Percentiles rank a stretch among this genome's conserved stretches.
phyloP scores from a whole-genome alignment of 2,113 vertebrate genomes.

The Delphinus delphis region DNA sequence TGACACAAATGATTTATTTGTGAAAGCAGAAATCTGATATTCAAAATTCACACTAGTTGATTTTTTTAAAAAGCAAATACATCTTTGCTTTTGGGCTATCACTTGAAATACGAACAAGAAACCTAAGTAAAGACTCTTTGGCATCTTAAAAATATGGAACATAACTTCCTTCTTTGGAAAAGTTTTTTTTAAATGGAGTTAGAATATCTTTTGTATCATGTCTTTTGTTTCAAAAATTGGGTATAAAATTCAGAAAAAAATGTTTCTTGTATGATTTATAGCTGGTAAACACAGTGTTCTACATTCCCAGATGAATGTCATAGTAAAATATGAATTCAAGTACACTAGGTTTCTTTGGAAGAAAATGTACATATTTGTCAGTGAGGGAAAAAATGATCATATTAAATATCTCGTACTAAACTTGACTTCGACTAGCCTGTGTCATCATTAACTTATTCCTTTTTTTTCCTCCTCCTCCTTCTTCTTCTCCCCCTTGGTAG shows the following conservation, averaged over 20 bases:
- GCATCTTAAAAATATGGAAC: not conserved
- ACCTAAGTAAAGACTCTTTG: not conserved
- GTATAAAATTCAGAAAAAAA: slow-evolving; percentile 54
- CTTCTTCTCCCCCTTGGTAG: not conserved
- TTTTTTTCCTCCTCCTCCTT: too few species aligned
- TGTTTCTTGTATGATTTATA: slow-evolving; percentile 44
- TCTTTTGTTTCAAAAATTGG: slow-evolving; percentile 57
- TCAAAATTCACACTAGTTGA: slow-evolving; percentile 51
- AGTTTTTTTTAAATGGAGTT: not conserved
- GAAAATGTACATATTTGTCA: slow-evolving; percentile 30
- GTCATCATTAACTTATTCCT: not conserved
- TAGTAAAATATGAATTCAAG: slow-evolving; percentile 47
- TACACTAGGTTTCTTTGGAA: slow-evolving; percentile 31
- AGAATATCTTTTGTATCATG: slow-evolving; percentile 28
- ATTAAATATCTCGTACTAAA: slow-evolving; percentile 1
- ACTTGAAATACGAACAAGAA: slow-evolving; percentile 27
- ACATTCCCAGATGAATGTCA: slow-evolving; percentile 24
- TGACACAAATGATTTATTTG: slow-evolving; percentile 50
- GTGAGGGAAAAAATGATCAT: not conserved
- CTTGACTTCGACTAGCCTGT: not conserved
- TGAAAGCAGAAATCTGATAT: slow-evolving; percentile 37
- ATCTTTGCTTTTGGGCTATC: slow-evolving; percentile 18
- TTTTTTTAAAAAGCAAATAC: slow-evolving; percentile 29
- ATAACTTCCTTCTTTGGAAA: slow-evolving; percentile 31
- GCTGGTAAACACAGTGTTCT: slow-evolving; percentile 53